These are phyloP conservation scores for Ernsta delagoae DNA, from an alignment of 2,888 invertebrate species.

Conservation along the genomic window DNA sequence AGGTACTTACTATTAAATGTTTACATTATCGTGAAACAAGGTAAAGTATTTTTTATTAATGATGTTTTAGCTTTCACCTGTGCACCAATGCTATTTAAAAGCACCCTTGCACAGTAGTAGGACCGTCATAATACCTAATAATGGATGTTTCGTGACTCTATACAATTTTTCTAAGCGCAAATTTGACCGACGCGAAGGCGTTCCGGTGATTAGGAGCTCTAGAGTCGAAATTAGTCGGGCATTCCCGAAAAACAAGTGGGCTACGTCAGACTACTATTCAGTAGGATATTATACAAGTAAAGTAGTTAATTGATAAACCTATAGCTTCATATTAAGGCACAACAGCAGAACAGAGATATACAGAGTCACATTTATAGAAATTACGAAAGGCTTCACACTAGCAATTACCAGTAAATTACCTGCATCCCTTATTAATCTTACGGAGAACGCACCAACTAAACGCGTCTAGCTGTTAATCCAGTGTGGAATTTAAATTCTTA, in stretches of 20 bases:
- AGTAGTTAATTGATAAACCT: background rate
- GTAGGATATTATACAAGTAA: background rate
- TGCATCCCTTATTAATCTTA: constrained; percentile 38
- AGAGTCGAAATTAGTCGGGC: too few relatives aligned
- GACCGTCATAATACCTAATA: too few relatives aligned
- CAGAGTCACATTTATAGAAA: constrained; percentile 37
- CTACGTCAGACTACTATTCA: too few relatives aligned
- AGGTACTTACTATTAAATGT: constrained; percentile 42
- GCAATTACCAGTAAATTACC: constrained; percentile 38
- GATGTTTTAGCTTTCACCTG: too few relatives aligned
- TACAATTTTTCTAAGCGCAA: too few relatives aligned
- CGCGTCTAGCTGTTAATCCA: background rate
- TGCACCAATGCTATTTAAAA: too few relatives aligned
- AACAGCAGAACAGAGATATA: constrained; percentile 20
- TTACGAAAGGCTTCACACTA: constrained; percentile 36
- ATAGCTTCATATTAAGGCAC: background rate
- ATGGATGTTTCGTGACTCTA: too few relatives aligned
- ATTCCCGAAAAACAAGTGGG: too few relatives aligned
- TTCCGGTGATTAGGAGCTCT: too few relatives aligned
- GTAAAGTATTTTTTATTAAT: background rate
- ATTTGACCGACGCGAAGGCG: too few relatives aligned
- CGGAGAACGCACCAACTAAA: constrained; percentile 25
- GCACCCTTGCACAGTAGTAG: too few relatives aligned
- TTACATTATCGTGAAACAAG: constrained; percentile 55
- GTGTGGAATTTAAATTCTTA: constrained; percentile 18